Evolutionary conservation across 2,797 vertebrate genomes (phyloP), one percentile per base, ranked within the genome.

Genomic region (Anomalospiza imberbis): DNA sequence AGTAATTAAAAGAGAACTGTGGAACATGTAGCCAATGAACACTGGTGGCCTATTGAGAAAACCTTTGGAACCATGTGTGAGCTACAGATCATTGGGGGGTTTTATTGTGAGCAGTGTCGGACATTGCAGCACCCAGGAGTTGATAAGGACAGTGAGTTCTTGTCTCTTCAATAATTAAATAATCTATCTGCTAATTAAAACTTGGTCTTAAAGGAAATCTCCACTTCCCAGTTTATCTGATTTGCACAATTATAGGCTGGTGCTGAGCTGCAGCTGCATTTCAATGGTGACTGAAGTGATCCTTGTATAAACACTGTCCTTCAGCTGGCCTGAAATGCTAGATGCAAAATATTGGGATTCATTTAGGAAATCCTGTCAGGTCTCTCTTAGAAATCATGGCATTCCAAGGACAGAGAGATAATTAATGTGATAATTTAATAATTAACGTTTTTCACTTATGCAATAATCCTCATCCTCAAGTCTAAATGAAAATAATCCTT

Each of bases 151-250:
- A 74, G 62, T 47, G 62, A 29, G 13, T 92, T 95, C 65, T 58
- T 60, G 74, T 93, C 58, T 92, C 50, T 66, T 85, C 75, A 50
- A 68, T 71, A 65, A 79, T 91, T 65, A 91, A 95, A 74, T 95
- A 79, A 94, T 91, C 54, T 25, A 81, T 79, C 62, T 72, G 47
- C 62, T 92, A 91, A 94, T 89, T 96, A 92, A 94, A 89, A 88
- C 63, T 89, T 87, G 62, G 68, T 82, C 81, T 87, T 89, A 68
- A 81, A 93, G 82, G 66, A 77, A 90, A 75, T 84, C 70, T 83
- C 58, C 4, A 4, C 72, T 95, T 85, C 72, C 26, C n/a, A 65
- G 13, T 78, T 89, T 80, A 71, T 93, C 81, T 88, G 76, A 91
- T 95, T 71, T 93, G 87, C 50, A 55, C 57, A 68, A 9, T 83